Conservation (phyloP, 1,140 invertebrate species). For the Sarcophaga peregrina region DNA sequence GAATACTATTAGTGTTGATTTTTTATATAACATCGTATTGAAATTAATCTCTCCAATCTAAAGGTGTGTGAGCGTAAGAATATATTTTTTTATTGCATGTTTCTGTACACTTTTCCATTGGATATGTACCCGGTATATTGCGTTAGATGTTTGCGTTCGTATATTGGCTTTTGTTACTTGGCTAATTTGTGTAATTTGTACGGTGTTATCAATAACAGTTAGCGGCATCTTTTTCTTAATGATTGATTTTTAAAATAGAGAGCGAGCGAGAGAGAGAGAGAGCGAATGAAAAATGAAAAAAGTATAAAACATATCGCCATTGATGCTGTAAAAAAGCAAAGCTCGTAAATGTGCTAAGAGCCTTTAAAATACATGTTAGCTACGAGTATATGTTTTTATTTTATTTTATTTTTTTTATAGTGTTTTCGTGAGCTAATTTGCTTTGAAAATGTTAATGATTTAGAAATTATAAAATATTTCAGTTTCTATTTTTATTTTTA, state of each 20-base stretch:
- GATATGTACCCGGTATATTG: neutral
- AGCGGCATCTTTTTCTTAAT: conserved; percentile 36
- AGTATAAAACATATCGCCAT: too few relatives aligned
- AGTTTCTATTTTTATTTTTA: neutral
- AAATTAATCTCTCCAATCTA: too few relatives aligned
- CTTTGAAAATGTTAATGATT: conserved; percentile 5
- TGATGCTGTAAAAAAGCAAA: too few relatives aligned
- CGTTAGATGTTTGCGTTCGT: neutral
- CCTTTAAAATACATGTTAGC: neutral
- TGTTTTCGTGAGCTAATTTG: neutral
- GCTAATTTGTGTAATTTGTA: conserved; percentile 41
- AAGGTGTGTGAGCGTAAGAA: neutral
- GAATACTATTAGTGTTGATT: too few relatives aligned
- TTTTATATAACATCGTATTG: too few relatives aligned
- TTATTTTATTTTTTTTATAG: neutral
- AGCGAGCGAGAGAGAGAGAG: too few relatives aligned
- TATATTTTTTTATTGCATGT: neutral
- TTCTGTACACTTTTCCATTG: neutral
- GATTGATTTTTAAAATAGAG: conserved; percentile 25
- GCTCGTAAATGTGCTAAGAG: neutral
- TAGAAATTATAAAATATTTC: neutral
- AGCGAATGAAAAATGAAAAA: too few relatives aligned
- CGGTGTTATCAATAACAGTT: conserved; percentile 39
- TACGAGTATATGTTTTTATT: neutral
- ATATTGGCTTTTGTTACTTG: neutral